Evolutionary conservation across 2,888 invertebrate species (phyloP).

Genomic region (Proisotoma minuta): DNA sequence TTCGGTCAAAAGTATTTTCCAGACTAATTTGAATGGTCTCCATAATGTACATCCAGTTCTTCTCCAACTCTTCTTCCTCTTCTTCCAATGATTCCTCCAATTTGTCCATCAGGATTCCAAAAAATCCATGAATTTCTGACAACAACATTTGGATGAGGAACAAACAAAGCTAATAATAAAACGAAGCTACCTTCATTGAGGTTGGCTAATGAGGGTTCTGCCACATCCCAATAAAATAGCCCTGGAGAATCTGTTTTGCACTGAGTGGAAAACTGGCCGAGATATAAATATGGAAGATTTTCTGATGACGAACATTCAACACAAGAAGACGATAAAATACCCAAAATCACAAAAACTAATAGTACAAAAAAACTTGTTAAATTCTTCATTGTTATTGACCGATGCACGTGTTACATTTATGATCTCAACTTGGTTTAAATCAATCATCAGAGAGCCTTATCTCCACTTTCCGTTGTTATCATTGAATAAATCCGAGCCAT

Average conservation of each 20-base stretch:
- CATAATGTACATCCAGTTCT: conserved; percentile 32
- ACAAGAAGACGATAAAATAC: too few relatives aligned
- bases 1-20: conserved; percentile 22
- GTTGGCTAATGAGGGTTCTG: conserved; percentile 18
- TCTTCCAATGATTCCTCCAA: conserved; percentile 15
- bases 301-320: too few relatives aligned
- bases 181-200: conserved; percentile 22
- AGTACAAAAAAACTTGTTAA: too few relatives aligned
- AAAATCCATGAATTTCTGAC: conserved; percentile 38
- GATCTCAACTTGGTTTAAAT: too few relatives aligned
- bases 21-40: conserved; percentile 31
- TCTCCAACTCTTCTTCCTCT: conserved; percentile 15
- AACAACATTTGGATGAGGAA: background rate
- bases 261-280: conserved; percentile 4
- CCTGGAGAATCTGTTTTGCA: conserved; percentile 34
- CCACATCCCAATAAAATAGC: conserved; percentile 28
- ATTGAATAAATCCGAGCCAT: too few relatives aligned
- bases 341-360: too few relatives aligned
- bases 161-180: background rate
- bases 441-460: too few relatives aligned
- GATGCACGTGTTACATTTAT: too few relatives aligned
- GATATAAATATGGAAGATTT: conserved; percentile 7
- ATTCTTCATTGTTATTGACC: too few relatives aligned
- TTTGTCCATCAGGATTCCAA: conserved; percentile 39
- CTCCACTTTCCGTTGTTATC: too few relatives aligned